phyloP scores from a whole-genome alignment of 2,113 vertebrate species.

The Potamarius usumacintae region DNA sequence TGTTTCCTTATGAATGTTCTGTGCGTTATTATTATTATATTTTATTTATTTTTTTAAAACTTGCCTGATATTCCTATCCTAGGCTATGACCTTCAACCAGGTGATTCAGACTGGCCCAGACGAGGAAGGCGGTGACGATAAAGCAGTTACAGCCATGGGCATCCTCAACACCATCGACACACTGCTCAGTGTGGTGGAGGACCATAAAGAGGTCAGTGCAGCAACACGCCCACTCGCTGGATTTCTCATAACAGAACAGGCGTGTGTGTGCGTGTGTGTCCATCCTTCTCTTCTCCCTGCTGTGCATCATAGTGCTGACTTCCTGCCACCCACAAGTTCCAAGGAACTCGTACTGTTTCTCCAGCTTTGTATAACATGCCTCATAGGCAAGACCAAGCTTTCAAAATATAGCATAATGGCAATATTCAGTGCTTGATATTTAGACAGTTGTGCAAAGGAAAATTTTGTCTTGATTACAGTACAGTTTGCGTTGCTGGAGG shows the following conservation, averaged over 20 bases:
- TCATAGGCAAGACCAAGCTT: conserved; percentile 58
- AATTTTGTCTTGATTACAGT: background rate
- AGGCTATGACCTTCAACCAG: conserved; percentile 99
- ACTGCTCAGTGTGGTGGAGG: conserved; percentile 96
- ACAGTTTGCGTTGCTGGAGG: background rate
- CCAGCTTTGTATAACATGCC: conserved; percentile 59
- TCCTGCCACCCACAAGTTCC: conserved; percentile 61
- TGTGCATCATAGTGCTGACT: conserved; percentile 58
- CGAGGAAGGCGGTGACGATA: conserved; percentile 97
- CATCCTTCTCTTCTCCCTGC: conserved; percentile 6
- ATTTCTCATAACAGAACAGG: background rate
- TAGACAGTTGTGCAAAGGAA: background rate
- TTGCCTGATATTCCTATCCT: conserved; percentile 34
- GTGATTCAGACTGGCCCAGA: conserved; percentile 98
- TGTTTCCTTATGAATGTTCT: conserved; percentile 4
- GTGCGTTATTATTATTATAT: background rate
- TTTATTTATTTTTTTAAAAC: background rate
- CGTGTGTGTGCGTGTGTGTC: background rate
- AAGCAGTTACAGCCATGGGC: conserved; percentile 99
- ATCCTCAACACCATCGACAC: conserved; percentile 99
- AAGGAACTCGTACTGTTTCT: conserved; percentile 57
- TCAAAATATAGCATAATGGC: conserved; percentile 61
- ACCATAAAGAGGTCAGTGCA: conserved; percentile 92
- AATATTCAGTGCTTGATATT: background rate
- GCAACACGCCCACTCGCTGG: conserved; percentile 26